phyloP scores from a whole-genome alignment of 2,888 invertebrate genomes.

The Thalpophila matura region DNA sequence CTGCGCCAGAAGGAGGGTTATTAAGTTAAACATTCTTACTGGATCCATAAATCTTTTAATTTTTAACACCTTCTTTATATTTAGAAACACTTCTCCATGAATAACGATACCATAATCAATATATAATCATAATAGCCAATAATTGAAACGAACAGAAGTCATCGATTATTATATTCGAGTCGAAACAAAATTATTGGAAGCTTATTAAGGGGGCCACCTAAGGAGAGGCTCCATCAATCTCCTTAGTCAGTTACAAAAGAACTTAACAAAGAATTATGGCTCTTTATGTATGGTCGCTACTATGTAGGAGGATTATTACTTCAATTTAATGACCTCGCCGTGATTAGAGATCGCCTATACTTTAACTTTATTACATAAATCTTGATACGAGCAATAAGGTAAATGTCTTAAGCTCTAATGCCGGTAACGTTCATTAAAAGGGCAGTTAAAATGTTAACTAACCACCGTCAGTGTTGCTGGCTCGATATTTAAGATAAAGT shows the following conservation, averaged over 20 bases:
- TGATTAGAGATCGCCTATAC: slow-evolving; percentile 87
- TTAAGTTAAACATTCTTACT: no score
- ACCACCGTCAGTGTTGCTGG: slow-evolving; percentile 50
- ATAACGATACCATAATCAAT: slow-evolving; percentile 38
- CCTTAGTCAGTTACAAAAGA: slow-evolving; percentile 82
- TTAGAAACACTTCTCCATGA: slow-evolving; percentile 26
- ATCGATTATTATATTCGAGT: slow-evolving; percentile 72
- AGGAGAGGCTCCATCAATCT: slow-evolving; percentile 88
- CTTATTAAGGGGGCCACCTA: slow-evolving; percentile 87
- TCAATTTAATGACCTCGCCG: slow-evolving; percentile 85
- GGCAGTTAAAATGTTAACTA: slow-evolving; percentile 71
- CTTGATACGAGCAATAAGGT: slow-evolving; percentile 76
- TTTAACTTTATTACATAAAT: slow-evolving; percentile 85
- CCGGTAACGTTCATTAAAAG: slow-evolving; percentile 73
- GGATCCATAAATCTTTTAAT: no score
- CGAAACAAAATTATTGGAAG: slow-evolving; percentile 78
- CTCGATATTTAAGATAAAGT: slow-evolving; percentile 55
- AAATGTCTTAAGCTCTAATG: slow-evolving; percentile 75
- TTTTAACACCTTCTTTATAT: slow-evolving; percentile 17
- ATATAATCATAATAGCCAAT: slow-evolving; percentile 51
- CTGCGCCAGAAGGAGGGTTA: no score
- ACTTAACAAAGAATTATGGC: slow-evolving; percentile 87
- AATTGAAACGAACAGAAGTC: slow-evolving; percentile 74
- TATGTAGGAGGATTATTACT: slow-evolving; percentile 88
- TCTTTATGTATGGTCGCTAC: slow-evolving; percentile 83